A percentile compares a stretch with the other conserved stretches of the same genome.
Conservation (phyloP, 2,113 vertebrate species). For the Rana temporaria region DNA sequence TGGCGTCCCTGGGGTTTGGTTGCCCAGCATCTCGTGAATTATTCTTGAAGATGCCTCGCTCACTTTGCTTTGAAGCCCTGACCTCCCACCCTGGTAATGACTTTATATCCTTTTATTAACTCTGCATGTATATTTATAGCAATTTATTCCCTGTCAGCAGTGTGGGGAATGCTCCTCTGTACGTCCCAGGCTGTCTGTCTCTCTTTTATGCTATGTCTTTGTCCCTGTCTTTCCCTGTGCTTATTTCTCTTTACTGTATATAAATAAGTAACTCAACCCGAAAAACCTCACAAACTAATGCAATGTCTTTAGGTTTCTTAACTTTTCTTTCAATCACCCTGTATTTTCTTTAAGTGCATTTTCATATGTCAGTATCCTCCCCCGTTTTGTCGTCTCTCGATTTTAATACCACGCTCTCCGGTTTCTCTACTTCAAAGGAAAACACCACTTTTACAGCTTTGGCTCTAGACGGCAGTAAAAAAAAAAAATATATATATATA, state of each 20-base stretch:
- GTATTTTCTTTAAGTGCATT: neutral
- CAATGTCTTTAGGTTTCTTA: neutral
- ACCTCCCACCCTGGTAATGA: conserved; percentile 38
- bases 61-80: neutral
- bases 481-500: no score
- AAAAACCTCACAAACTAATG: neutral
- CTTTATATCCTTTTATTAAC: conserved; percentile 48
- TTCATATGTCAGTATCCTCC: neutral
- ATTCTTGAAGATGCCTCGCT: conserved; percentile 2
- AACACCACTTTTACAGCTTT: no score
- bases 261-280: neutral
- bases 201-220: conserved; percentile 34
- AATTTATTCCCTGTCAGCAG: conserved; percentile 23
- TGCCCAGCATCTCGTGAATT: conserved; percentile 19
- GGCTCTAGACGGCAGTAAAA: no score
- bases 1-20: neutral
- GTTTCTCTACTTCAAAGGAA: neutral
- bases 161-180: no score
- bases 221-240: neutral
- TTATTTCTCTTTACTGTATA: conserved; percentile 1
- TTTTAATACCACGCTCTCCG: neutral
- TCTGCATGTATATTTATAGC: conserved; percentile 27
- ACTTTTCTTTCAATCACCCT: neutral
- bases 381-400: neutral
- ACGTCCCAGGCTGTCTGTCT: conserved; percentile 9